Evolutionary conservation across 2,113 vertebrate species (phyloP), one percentile per base, ranked within the genome.

Genomic region (Rhinolophus ferrumequinum): DNA sequence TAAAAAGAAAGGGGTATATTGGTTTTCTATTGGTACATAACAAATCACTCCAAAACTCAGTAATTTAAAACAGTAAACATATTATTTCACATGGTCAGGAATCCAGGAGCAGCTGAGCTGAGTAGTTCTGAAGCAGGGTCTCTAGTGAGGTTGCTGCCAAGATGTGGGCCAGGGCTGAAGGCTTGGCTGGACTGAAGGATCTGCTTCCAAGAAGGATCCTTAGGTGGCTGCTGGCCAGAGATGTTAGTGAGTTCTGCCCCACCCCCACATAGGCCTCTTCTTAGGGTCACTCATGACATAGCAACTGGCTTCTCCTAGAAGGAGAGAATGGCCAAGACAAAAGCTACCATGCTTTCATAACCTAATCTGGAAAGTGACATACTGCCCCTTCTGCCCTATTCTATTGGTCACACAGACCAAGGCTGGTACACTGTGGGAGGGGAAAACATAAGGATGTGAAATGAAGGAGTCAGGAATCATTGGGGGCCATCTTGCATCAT

Each of bases 231-330:
- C 24, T n/a, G 41, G 35, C 44, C 50, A 44, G 93, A 80, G 21
- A 24, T 8, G 11, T 21, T 35, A 4, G 22, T 21, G 47, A 47
- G 47, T 50, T 50, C 11, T 50, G 47, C 47, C 47, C 50, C 52
- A 62, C 8, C 44, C 33, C 21, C 47, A 24, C 1, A 0, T 30
- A 1, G 30, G 7, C 11, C 0, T 56, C 44, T 60, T 79, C 54
- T 26, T 8, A 64, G 16, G 14, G 13, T 64, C 14, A 30, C 58
- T 90, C 30, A 5, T 0, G 0, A 33, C 35, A 28, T 3, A 2
- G 69, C 30, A 67, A 30, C 47, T 38, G 38, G 64, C 41, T 79
- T 93, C 35, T 14, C 6, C 5, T 44, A n/a, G n/a, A 69, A 8
- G 6, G 22, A 58, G 26, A 93, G 28, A 16, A 22, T 33, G 21